Evolutionary conservation across 2,113 vertebrate genomes (phyloP).

Genomic region (Trichechus manatus): DNA sequence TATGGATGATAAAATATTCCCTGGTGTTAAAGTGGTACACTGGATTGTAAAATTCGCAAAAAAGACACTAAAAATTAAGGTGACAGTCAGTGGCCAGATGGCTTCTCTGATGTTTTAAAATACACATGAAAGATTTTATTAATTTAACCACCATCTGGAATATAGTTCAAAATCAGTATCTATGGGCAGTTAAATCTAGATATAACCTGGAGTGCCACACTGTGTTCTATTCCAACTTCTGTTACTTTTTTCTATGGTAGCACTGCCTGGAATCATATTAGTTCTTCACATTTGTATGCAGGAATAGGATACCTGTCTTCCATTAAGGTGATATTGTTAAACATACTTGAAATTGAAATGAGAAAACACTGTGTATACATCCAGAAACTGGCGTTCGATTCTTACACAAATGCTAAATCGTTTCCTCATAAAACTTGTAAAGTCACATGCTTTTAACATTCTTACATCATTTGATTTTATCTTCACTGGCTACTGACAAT

Average conservation of each 20-base stretch:
- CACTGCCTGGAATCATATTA: not conserved
- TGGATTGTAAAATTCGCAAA: constrained; percentile 60
- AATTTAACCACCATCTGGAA: constrained; percentile 72
- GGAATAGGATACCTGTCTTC: not conserved
- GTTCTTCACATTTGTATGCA: not conserved
- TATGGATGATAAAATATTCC: constrained; percentile 35
- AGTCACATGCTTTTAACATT: not conserved
- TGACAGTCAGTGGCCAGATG: constrained; percentile 59
- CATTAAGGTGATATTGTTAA: not conserved
- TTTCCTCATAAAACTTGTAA: not conserved
- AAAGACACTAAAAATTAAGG: constrained; percentile 51
- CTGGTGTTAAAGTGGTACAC: not conserved
- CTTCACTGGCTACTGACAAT: not conserved
- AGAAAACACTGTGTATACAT: not conserved
- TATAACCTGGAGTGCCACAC: constrained; percentile 6
- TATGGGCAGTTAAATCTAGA: constrained; percentile 45
- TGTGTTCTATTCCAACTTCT: constrained; percentile 17
- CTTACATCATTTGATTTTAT: not conserved
- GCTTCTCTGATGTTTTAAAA: constrained; percentile 61
- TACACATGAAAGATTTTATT: constrained; percentile 71
- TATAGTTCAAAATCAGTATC: constrained; percentile 44
- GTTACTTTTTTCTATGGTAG: constrained; percentile 37
- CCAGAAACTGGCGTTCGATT: not conserved
- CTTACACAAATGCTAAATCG: not conserved
- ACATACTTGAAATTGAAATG: constrained; percentile 2